These are phyloP conservation scores for Alouatta palliata DNA, from an alignment of 2,113 vertebrate genomes.

Conservation along the genomic window DNA sequence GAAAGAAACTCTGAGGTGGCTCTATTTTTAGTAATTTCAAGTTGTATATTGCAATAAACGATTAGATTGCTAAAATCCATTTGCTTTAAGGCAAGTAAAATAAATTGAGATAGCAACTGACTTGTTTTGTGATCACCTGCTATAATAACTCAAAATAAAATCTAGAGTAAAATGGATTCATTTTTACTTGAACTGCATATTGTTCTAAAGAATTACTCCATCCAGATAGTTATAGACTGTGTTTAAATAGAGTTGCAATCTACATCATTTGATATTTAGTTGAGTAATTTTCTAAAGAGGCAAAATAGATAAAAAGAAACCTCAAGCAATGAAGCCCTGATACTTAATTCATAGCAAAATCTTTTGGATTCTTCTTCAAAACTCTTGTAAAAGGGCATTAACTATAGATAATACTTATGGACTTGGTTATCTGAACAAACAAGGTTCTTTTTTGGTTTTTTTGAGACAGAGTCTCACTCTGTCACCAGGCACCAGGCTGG, in stretches of 20 bases:
- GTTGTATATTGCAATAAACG: not conserved
- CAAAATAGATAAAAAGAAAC: not conserved
- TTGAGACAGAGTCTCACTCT: too few species aligned
- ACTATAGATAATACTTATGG: not conserved
- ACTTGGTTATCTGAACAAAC: not conserved
- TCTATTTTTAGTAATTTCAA: conserved; percentile 11
- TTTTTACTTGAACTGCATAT: not conserved
- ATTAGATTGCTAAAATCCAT: not conserved
- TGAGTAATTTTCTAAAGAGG: conserved; percentile 20
- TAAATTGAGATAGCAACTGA: not conserved
- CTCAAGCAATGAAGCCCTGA: not conserved
- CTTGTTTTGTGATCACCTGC: not conserved
- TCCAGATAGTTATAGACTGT: not conserved
- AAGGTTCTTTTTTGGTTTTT: too few species aligned
- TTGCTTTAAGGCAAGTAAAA: not conserved
- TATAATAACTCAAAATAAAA: conserved; percentile 14
- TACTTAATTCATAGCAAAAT: not conserved
- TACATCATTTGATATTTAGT: not conserved
- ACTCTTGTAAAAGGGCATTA: not conserved
- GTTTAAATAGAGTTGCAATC: not conserved
- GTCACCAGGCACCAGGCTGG: too few species aligned
- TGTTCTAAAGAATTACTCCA: not conserved
- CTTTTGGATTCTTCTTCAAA: not conserved
- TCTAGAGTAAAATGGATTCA: not conserved
- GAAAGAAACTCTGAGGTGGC: not conserved